phyloP scores from a whole-genome alignment of 2,113 vertebrate genomes.

The Podilymbus podiceps region DNA sequence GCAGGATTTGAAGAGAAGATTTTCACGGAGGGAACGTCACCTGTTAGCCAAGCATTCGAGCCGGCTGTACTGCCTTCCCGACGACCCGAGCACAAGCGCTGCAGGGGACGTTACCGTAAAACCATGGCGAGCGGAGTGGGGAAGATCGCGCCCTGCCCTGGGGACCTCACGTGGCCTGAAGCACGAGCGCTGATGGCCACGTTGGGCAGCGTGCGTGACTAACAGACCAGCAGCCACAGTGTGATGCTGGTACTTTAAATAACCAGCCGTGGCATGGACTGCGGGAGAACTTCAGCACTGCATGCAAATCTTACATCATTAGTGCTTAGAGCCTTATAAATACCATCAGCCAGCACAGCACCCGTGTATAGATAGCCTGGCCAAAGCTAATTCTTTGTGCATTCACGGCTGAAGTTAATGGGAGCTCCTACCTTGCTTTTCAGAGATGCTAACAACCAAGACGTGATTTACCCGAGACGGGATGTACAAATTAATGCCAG shows the following conservation, averaged over 20 bases:
- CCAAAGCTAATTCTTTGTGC: background rate
- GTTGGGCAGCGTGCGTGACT: background rate
- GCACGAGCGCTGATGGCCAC: background rate
- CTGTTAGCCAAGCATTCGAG: background rate
- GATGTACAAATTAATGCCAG: background rate
- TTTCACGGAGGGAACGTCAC: background rate
- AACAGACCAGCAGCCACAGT: background rate
- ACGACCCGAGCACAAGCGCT: background rate
- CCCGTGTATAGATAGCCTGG: background rate
- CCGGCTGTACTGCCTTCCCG: background rate
- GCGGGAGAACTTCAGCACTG: background rate
- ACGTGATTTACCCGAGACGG: background rate
- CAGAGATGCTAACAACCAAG: constrained; percentile 7
- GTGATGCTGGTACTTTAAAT: background rate
- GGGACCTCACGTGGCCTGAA: background rate
- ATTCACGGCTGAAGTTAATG: background rate
- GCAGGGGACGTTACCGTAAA: background rate
- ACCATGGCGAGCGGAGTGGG: background rate
- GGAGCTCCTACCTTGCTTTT: constrained; percentile 1
- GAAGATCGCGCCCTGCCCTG: background rate
- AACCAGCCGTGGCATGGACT: background rate
- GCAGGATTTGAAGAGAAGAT: background rate
- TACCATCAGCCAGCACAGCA: background rate
- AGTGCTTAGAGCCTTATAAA: constrained; percentile 11
- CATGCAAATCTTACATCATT: constrained; percentile 14